Evolutionary conservation across 1,140 invertebrate genomes (phyloP).

Genomic region (Lamellibrachia luymesi): DNA sequence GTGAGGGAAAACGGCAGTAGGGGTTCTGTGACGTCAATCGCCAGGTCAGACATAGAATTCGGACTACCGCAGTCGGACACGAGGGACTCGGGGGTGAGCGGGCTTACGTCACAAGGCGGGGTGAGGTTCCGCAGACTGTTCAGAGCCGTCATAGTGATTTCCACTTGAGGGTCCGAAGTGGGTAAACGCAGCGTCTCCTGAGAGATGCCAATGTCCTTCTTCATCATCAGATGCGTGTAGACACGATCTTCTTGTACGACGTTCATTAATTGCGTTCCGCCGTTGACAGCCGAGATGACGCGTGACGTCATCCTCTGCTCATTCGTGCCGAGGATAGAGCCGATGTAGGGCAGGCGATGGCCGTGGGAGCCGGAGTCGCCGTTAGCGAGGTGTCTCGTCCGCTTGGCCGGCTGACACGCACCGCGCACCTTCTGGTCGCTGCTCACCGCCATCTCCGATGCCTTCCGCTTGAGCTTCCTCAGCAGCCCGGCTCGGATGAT

Average conservation of each 20-base stretch:
- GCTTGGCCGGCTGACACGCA: not conserved
- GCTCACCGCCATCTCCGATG: conserved; percentile 4
- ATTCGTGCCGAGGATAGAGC: not conserved
- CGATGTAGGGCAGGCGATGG: not conserved
- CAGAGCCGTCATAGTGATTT: not conserved
- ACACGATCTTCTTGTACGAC: not conserved
- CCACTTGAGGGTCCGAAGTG: not conserved
- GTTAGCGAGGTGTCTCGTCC: not conserved
- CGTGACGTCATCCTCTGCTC: not conserved
- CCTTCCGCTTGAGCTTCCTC: conserved; percentile 22
- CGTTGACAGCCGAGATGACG: not conserved
- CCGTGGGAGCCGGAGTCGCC: not conserved
- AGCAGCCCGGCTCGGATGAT: conserved; percentile 19
- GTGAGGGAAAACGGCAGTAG: not conserved
- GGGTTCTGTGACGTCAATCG: not conserved
- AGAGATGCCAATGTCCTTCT: not conserved
- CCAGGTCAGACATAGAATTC: not conserved
- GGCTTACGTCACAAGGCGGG: not conserved
- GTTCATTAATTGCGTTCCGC: not conserved
- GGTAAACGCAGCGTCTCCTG: not conserved
- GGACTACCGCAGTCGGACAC: not conserved
- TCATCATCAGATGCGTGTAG: not conserved
- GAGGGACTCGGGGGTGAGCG: not conserved
- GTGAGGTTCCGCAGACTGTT: not conserved
- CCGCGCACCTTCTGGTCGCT: not conserved